Evolutionary conservation across 2,797 vertebrate species (phyloP).

Genomic region (Nyctalus aviator): DNA sequence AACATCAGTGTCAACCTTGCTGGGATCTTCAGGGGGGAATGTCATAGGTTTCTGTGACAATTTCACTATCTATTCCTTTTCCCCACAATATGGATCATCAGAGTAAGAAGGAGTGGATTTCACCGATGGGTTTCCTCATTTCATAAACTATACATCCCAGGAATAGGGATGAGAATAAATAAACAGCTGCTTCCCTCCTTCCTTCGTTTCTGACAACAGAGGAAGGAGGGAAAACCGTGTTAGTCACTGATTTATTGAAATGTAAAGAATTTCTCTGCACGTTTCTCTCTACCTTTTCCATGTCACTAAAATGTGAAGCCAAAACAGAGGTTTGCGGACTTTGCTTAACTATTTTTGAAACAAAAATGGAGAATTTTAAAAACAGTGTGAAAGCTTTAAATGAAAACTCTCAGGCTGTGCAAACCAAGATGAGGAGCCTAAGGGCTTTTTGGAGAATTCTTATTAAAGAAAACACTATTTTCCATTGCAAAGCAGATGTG

Average conservation of each 20-base stretch:
- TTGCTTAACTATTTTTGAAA: constrained; percentile 74
- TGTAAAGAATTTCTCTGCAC: constrained; percentile 12
- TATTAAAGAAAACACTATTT: constrained; percentile 80
- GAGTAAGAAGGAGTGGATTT: constrained; percentile 18
- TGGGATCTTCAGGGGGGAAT: not conserved
- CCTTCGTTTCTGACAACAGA: constrained; percentile 2
- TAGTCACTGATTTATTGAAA: constrained; percentile 59
- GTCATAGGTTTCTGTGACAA: not conserved
- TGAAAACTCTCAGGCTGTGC: constrained; percentile 79
- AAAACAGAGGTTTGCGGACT: constrained; percentile 72
- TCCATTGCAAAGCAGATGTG: constrained; percentile 81
- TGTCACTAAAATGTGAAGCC: constrained; percentile 63
- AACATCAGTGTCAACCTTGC: not conserved
- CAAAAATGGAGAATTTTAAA: constrained; percentile 75
- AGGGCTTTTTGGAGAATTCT: constrained; percentile 79
- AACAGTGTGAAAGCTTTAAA: constrained; percentile 82
- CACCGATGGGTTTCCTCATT: not conserved
- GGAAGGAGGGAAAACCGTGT: not conserved
- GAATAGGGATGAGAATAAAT: not conserved
- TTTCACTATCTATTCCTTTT: constrained; percentile 9
- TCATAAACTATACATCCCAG: not conserved
- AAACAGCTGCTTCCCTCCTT: not conserved
- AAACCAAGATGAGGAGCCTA: constrained; percentile 74
- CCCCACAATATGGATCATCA: not conserved
- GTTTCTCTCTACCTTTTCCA: constrained; percentile 12